Evolutionary conservation across 2,888 invertebrate species (phyloP).

Genomic region (Drosophila lutescens): DNA sequence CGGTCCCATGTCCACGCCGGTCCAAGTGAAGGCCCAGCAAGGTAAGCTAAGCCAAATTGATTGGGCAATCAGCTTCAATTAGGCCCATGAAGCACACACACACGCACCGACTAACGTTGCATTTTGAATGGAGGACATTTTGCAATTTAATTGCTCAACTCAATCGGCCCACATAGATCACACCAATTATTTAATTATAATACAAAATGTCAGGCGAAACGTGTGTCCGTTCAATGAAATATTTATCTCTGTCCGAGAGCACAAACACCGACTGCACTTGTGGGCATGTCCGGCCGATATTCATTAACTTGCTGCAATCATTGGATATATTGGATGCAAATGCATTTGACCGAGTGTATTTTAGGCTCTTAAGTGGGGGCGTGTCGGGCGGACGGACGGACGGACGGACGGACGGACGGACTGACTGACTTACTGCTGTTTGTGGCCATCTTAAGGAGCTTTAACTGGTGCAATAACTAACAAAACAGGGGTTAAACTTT

Average conservation of each 20-base stretch:
- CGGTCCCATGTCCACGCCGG: slow-evolving; percentile 97
- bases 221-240: slow-evolving; percentile 50
- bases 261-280: slow-evolving; percentile 9
- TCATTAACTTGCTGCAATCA: slow-evolving; percentile 38
- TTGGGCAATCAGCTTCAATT: slow-evolving; percentile 56
- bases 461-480: slow-evolving; percentile 18
- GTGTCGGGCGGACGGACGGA: slow-evolving; percentile 11
- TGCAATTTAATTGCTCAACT: slow-evolving; percentile 58
- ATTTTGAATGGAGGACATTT: slow-evolving; percentile 39
- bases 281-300: slow-evolving; percentile 18
- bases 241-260: slow-evolving; percentile 38
- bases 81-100: slow-evolving; percentile 42
- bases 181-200: slow-evolving; percentile 74
- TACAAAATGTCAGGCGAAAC: slow-evolving; percentile 44
- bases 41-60: slow-evolving; percentile 86
- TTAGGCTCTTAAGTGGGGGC: slow-evolving; percentile 22
- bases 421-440: slow-evolving; percentile 8
- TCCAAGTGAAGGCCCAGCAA: slow-evolving; percentile 99
- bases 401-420: background rate
- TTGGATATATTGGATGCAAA: slow-evolving; percentile 7
- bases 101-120: slow-evolving; percentile 17
- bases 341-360: slow-evolving; percentile 9
- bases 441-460: slow-evolving; percentile 30
- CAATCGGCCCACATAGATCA: slow-evolving; percentile 50
- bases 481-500: slow-evolving; percentile 28